These are phyloP conservation scores for Nesoenas mayeri DNA, from an alignment of 2,113 vertebrate species.

Conservation along the genomic window DNA sequence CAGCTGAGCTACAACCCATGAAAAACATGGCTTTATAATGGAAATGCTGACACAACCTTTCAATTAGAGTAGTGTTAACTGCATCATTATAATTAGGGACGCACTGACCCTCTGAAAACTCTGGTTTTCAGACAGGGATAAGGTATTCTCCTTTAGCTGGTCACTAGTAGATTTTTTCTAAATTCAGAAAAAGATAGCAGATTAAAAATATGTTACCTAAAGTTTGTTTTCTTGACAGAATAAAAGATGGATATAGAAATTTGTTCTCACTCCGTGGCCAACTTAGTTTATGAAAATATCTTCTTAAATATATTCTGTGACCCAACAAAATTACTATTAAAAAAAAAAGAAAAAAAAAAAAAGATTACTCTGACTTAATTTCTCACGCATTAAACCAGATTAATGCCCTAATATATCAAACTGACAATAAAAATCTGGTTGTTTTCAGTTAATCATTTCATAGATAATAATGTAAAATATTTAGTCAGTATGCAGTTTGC, in stretches of 20 bases:
- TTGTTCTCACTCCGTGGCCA: accelerated
- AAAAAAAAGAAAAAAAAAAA: neutral
- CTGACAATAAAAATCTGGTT: neutral
- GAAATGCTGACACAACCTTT: constrained; percentile 66
- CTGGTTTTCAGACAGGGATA: constrained; percentile 37
- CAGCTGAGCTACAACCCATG: constrained; percentile 65
- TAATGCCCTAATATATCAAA: neutral
- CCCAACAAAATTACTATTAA: neutral
- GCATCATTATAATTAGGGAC: constrained; percentile 56
- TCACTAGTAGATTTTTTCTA: neutral
- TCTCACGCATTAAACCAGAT: neutral
- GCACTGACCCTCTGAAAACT: constrained; percentile 46
- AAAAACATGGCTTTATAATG: constrained; percentile 65
- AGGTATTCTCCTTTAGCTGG: neutral
- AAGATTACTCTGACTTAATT: neutral
- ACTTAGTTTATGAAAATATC: neutral
- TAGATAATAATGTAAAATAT: neutral
- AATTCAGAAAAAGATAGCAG: neutral
- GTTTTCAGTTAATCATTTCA: constrained; percentile 11
- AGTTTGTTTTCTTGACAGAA: neutral
- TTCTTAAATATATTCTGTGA: neutral
- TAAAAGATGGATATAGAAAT: neutral
- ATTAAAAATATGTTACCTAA: neutral
- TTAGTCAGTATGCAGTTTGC: neutral
- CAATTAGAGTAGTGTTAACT: constrained; percentile 58